A percentile compares a stretch with the other conserved stretches of the same genome.
Conservation (phyloP, 2,888 invertebrate genomes). For the Salticus scenicus region DNA sequence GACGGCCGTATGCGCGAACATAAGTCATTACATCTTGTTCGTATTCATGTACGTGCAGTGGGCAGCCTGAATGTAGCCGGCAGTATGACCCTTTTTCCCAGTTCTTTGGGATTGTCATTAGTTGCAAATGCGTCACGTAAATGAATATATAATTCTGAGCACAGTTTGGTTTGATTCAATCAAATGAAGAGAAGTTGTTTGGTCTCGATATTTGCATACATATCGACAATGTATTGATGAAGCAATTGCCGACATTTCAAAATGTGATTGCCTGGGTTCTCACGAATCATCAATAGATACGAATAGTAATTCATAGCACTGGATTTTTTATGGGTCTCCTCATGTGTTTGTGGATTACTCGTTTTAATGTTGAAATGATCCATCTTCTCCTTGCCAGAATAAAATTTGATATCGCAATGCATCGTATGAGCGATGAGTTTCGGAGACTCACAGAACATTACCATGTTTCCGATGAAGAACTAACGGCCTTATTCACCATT, state of each 20-base stretch:
- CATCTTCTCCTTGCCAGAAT: too few species aligned
- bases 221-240: slow-evolving; percentile 72
- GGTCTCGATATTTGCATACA: slow-evolving; percentile 71
- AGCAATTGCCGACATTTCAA: slow-evolving; percentile 68
- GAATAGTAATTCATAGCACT: slow-evolving; percentile 69
- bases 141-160: slow-evolving; percentile 72
- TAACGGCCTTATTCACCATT: too few species aligned
- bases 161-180: slow-evolving; percentile 41
- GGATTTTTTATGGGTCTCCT: slow-evolving; percentile 42
- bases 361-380: too few species aligned
- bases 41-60: slow-evolving; percentile 57
- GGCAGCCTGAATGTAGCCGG: slow-evolving; percentile 74
- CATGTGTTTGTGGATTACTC: not conserved
- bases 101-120: slow-evolving; percentile 49
- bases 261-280: slow-evolving; percentile 69
- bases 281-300: slow-evolving; percentile 57
- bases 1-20: not conserved
- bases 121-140: slow-evolving; percentile 71
- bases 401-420: too few species aligned
- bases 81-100: slow-evolving; percentile 56
- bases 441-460: too few species aligned
- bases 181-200: slow-evolving; percentile 52
- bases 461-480: too few species aligned
- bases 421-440: too few species aligned
- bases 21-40: not conserved